A percentile compares a stretch with the other conserved stretches of the same genome.
phyloP scores from a whole-genome alignment of 2,797 vertebrate genomes.

The Numenius phaeopus region DNA sequence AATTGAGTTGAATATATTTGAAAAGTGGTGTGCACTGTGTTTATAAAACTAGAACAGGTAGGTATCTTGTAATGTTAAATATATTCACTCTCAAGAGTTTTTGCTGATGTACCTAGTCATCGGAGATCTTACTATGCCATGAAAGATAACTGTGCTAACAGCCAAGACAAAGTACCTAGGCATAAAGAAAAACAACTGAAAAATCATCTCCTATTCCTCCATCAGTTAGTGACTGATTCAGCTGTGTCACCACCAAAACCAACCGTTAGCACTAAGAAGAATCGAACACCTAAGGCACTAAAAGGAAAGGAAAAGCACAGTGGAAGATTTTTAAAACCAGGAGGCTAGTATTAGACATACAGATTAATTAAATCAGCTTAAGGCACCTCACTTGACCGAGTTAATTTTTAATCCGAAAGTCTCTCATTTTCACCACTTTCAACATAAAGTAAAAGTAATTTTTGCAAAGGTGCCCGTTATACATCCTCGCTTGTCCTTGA shows the following conservation, averaged over 20 bases:
- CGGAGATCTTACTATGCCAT: not conserved
- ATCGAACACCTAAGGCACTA: not conserved
- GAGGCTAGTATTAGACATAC: not conserved
- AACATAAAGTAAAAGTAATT: not conserved
- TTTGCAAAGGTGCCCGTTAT: not conserved
- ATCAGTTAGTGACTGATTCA: not conserved
- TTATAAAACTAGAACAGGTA: not conserved
- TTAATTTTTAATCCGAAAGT: not conserved
- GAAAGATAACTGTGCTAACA: not conserved
- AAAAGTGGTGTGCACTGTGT: not conserved
- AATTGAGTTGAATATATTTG: not conserved
- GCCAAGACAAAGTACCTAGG: not conserved
- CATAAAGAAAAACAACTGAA: not conserved
- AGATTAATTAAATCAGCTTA: not conserved
- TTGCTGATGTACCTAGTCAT: not conserved
- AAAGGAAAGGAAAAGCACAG: not conserved
- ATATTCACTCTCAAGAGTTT: not conserved
- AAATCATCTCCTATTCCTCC: not conserved
- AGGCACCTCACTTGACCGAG: not conserved
- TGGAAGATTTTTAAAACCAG: not conserved
- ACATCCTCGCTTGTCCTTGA: not conserved
- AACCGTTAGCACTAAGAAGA: not conserved
- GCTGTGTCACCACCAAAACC: not conserved
- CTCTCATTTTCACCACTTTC: not conserved
- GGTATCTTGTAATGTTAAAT: not conserved